phyloP scores from a whole-genome alignment of 2,797 vertebrate species.

The Pangasius sanitwongsei region DNA sequence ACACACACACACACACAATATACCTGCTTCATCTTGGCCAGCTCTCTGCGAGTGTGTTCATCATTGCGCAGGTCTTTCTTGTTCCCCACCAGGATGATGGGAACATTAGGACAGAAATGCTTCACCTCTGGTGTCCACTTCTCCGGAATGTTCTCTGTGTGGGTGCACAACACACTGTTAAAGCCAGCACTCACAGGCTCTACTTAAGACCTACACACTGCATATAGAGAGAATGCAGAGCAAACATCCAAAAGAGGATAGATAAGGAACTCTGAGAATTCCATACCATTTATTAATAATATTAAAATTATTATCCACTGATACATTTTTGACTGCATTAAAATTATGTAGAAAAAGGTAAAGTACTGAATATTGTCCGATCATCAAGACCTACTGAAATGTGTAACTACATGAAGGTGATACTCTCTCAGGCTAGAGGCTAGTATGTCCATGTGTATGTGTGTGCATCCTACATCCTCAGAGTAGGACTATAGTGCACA shows the following conservation, averaged over 20 bases:
- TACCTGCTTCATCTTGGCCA: conserved; percentile 91
- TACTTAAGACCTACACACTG: conserved; percentile 5
- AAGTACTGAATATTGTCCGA: neutral
- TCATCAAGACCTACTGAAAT: neutral
- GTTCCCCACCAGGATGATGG: conserved; percentile 73
- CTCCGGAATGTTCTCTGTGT: conserved; percentile 87
- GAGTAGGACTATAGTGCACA: neutral
- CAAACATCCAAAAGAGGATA: too few species aligned
- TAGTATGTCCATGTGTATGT: neutral
- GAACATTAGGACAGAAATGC: conserved; percentile 89
- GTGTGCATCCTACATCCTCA: neutral
- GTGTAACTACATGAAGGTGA: neutral
- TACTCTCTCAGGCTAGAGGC: neutral
- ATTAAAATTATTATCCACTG: neutral
- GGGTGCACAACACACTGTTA: conserved; percentile 12
- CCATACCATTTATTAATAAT: neutral
- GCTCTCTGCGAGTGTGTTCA: conserved; percentile 83
- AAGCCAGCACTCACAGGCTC: conserved; percentile 11
- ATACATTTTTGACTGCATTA: neutral
- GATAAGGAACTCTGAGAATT: neutral
- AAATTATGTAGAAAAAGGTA: neutral
- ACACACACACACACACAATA: neutral
- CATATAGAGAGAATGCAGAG: neutral
- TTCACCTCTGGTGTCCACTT: conserved; percentile 91
- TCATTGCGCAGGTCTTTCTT: conserved; percentile 89